These are phyloP conservation scores for Drosophila nigromelanica DNA, from an alignment of 1,140 invertebrate species.

Conservation along the genomic window DNA sequence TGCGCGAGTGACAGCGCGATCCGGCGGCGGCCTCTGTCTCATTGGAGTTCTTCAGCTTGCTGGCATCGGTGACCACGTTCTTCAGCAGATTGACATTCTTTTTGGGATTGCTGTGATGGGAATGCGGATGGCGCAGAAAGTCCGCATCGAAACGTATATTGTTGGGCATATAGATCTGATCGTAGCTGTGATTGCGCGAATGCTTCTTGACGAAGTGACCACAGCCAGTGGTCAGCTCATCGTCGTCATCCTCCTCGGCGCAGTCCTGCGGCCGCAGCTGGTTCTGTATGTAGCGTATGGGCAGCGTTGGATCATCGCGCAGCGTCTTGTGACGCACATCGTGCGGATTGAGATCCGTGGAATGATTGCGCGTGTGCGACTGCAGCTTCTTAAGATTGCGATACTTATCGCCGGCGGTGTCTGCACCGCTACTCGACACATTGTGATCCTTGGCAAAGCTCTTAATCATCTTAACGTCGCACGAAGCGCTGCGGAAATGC, in stretches of 20 bases:
- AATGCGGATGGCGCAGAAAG: constrained; percentile 70
- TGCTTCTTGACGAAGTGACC: constrained; percentile 82
- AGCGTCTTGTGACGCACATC: constrained; percentile 74
- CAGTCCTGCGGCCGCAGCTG: constrained; percentile 71
- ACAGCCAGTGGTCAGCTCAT: constrained; percentile 76
- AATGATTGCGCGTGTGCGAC: constrained; percentile 84
- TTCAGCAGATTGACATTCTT: constrained; percentile 81
- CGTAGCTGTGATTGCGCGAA: constrained; percentile 82
- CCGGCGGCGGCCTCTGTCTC: constrained; percentile 54
- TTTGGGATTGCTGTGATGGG: constrained; percentile 64
- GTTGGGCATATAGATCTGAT: constrained; percentile 84
- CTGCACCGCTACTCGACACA: constrained; percentile 36
- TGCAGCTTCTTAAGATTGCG: constrained; percentile 80
- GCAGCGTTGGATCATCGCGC: constrained; percentile 60
- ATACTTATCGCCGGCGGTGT: constrained; percentile 63
- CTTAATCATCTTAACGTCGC: constrained; percentile 83
- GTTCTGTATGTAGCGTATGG: constrained; percentile 82
- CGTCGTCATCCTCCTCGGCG: constrained; percentile 77
- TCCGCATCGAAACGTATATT: constrained; percentile 83
- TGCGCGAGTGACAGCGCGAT: constrained; percentile 84
- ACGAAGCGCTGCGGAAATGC: constrained; percentile 82
- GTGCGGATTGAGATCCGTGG: constrained; percentile 75
- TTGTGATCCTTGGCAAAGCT: constrained; percentile 82
- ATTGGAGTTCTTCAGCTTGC: constrained; percentile 80
- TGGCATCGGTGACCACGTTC: constrained; percentile 61